A percentile compares a stretch with the other conserved stretches of the same genome.
Evolutionary conservation across 2,888 invertebrate genomes (phyloP).

Genomic region (Melieria picta): DNA sequence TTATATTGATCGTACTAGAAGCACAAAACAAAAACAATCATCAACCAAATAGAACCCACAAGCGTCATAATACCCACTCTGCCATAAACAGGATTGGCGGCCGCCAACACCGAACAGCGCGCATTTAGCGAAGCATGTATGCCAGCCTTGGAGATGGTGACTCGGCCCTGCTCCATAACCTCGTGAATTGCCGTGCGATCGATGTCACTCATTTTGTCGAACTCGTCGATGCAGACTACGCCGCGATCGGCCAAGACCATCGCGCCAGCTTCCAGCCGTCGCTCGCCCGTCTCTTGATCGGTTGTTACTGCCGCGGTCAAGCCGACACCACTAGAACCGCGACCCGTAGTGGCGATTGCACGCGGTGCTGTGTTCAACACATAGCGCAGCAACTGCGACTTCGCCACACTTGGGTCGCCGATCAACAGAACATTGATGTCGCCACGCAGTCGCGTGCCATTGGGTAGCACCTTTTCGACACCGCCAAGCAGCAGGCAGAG

Average conservation of each 20-base stretch:
- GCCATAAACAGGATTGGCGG: constrained; percentile 99
- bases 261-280: constrained; percentile 94
- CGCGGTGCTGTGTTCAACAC: constrained; percentile 94
- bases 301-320: constrained; percentile 98
- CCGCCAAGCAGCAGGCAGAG: constrained; percentile 94
- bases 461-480: constrained; percentile 90
- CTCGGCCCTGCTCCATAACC: constrained; percentile 98
- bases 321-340: constrained; percentile 98
- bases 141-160: constrained; percentile 98
- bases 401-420: constrained; percentile 99
- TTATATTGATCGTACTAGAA: constrained; percentile 97
- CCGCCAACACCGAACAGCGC: constrained; percentile 95
- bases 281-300: constrained; percentile 91
- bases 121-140: constrained; percentile 98
- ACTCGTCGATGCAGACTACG: constrained; percentile 95
- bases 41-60: background rate
- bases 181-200: constrained; percentile 99
- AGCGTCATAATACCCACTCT: constrained; percentile 70
- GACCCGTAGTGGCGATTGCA: constrained; percentile 96
- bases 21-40: constrained; percentile 26
- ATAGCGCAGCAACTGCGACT: constrained; percentile 94
- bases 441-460: constrained; percentile 90
- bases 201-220: constrained; percentile 99
- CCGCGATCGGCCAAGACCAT: constrained; percentile 99
- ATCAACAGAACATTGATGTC: constrained; percentile 92